A percentile compares a stretch with the other conserved stretches of the same genome.
These are phyloP conservation scores for Lutraria lutraria DNA, from an alignment of 2,888 invertebrate species.

Conservation along the genomic window DNA sequence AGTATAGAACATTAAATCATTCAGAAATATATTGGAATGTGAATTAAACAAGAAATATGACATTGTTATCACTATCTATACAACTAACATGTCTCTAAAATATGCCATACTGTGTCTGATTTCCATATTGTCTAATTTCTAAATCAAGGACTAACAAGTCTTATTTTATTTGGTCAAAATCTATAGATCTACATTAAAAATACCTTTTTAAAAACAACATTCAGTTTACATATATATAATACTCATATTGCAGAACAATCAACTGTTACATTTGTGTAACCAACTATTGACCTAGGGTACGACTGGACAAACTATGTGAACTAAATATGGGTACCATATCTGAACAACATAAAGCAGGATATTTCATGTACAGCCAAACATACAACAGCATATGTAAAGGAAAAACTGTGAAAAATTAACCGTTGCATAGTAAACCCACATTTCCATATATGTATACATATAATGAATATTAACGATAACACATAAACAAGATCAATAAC, in stretches of 20 bases:
- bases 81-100: not conserved
- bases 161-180: not conserved
- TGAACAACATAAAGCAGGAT: not conserved
- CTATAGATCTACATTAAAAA: not conserved
- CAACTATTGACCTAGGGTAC: not conserved
- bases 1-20: not conserved
- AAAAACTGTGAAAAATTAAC: slow-evolving; percentile 10
- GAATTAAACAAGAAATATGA: not conserved
- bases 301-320: not conserved
- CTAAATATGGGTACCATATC: not conserved
- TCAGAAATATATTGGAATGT: not conserved
- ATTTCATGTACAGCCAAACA: not conserved
- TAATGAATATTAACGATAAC: not conserved
- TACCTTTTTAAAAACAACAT: slow-evolving; percentile 10
- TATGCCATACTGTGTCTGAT: not conserved
- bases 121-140: not conserved
- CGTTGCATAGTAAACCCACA: not conserved
- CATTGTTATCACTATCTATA: not conserved
- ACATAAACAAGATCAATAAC: not conserved
- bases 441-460: not conserved
- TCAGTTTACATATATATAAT: not conserved
- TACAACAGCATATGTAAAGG: not conserved
- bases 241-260: not conserved
- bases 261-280: not conserved
- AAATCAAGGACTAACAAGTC: not conserved